Conservation (phyloP, 2,888 invertebrate genomes). For the Kuschelorhynchus macadamiae region DNA sequence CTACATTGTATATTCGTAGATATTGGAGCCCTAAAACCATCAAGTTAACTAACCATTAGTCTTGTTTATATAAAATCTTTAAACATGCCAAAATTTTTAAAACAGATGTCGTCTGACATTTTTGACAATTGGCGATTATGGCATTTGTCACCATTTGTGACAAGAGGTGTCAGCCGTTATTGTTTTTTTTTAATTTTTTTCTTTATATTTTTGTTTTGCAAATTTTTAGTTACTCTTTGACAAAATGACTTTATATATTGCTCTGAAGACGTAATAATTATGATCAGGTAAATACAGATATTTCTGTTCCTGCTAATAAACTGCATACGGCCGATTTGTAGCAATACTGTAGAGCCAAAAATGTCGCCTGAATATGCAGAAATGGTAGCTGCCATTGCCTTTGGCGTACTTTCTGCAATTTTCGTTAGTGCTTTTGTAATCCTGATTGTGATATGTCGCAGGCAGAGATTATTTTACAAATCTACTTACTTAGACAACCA, state of each 20-base stretch:
- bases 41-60: too few species aligned
- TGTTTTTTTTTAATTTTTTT: too few species aligned
- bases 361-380: conserved; percentile 73
- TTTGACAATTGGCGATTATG: too few species aligned
- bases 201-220: background rate
- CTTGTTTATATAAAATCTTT: too few species aligned
- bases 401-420: conserved; percentile 77
- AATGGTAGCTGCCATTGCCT: conserved; percentile 77
- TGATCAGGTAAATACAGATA: background rate
- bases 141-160: too few species aligned
- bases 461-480: conserved; percentile 69
- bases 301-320: background rate
- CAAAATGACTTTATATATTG: background rate
- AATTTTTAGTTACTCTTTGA: background rate
- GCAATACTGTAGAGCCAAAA: background rate
- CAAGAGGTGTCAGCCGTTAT: too few species aligned
- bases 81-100: too few species aligned
- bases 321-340: background rate
- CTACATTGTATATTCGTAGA: too few species aligned
- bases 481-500: conserved; percentile 58
- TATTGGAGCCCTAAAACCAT: too few species aligned
- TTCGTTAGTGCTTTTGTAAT: conserved; percentile 78
- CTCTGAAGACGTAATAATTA: background rate
- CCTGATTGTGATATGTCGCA: conserved; percentile 75
- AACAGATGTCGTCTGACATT: too few species aligned